phyloP scores from a whole-genome alignment of 2,113 vertebrate genomes.

The Camelus dromedarius region DNA sequence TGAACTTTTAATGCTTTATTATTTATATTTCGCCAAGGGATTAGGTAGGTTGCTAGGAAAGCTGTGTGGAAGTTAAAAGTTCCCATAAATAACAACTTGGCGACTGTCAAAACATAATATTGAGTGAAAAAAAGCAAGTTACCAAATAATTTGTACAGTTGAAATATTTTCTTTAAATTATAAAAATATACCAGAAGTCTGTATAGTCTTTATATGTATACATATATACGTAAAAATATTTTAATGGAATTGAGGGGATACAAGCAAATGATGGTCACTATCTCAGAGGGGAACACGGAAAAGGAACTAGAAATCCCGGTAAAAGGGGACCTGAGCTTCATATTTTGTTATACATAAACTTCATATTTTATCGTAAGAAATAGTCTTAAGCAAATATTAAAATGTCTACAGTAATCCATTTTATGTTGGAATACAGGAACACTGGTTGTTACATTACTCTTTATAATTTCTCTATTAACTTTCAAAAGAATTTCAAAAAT shows the following conservation, averaged over 20 bases:
- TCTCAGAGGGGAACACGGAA: neutral
- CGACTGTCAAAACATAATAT: neutral
- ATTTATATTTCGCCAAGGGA: neutral
- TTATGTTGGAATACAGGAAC: neutral
- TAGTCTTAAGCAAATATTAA: constrained; percentile 10
- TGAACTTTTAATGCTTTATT: neutral
- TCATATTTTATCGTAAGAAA: neutral
- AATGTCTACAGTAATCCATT: neutral
- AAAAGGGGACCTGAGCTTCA: neutral
- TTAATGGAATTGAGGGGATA: neutral
- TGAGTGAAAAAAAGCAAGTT: neutral
- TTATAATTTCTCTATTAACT: constrained; percentile 3
- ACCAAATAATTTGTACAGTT: neutral
- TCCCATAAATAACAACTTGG: neutral
- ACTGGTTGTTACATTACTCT: neutral
- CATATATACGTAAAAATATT: neutral
- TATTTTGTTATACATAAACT: neutral
- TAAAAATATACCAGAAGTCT: neutral
- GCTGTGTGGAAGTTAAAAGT: neutral
- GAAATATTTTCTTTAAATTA: neutral
- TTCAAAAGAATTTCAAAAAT: constrained; percentile 42
- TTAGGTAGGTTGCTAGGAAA: neutral
- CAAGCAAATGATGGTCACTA: neutral
- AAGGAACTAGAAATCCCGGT: neutral
- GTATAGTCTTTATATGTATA: neutral